These are phyloP conservation scores for Catharus ustulatus DNA, from an alignment of 2,797 vertebrate species.

Conservation along the genomic window DNA sequence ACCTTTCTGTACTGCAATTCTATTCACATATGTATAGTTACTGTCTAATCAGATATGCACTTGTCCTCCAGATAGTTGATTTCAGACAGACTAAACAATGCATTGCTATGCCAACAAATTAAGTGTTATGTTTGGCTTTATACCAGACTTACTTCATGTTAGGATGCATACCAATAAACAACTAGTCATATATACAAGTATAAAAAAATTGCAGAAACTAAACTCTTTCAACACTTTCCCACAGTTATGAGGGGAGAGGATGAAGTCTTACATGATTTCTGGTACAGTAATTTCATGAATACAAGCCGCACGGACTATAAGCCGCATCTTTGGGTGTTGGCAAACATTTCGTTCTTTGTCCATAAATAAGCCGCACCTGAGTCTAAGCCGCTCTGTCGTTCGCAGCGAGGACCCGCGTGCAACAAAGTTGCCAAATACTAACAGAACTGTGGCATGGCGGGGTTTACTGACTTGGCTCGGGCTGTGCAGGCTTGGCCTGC, in stretches of 20 bases:
- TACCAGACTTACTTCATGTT: background rate
- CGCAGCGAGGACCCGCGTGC: too few species aligned
- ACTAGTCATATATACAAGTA: background rate
- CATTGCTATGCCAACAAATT: background rate
- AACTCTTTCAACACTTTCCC: background rate
- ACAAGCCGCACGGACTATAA: too few species aligned
- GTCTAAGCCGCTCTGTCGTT: too few species aligned
- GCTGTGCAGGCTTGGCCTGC: too few species aligned
- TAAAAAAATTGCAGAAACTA: background rate
- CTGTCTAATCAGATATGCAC: background rate
- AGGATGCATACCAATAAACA: background rate
- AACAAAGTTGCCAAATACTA: too few species aligned
- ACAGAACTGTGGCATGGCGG: too few species aligned
- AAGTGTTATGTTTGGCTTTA: background rate
- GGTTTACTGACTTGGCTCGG: too few species aligned
- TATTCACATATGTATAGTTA: background rate
- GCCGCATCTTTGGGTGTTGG: too few species aligned
- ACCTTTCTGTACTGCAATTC: background rate
- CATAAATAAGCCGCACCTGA: too few species aligned
- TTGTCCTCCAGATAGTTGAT: background rate
- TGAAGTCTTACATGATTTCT: background rate
- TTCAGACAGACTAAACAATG: background rate
- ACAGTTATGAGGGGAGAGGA: accelerated
- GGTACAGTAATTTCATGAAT: too few species aligned
- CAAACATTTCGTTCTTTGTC: too few species aligned